Evolutionary conservation across 2,888 invertebrate species (phyloP), one percentile per base, ranked within the genome.

Genomic region (Liposcelis brunnea): DNA sequence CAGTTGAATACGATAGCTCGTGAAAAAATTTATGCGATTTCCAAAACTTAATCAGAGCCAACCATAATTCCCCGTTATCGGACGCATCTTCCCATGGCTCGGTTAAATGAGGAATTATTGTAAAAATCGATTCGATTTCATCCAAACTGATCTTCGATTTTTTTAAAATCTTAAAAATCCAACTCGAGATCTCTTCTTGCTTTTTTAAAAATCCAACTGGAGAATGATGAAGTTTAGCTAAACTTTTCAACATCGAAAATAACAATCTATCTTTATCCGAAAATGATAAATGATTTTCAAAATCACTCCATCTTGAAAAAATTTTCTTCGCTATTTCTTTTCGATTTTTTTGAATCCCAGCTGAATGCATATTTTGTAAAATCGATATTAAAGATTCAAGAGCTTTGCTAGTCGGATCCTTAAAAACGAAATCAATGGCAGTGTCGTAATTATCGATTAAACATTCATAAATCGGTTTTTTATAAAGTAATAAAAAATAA

Each of bases 401-500:
- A 26, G 26, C 4, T 26, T 26, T 26, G 26, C 26, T 49, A 8
- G 57, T 38, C 2, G 54, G 42, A 6, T 51, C 47, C 2, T 54
- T 50, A 2, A 53, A 44, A 1, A 61, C 34, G 7, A 52, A 46
- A 18, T 49, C n/a, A 26, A 61, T 49, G 2, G 57, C 57, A 35
- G 52, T 44, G 26, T 50, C 50, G 5, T 52, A 18, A 11, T 58
- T 50, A 12, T 48, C 51, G 11, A 61, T 45, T 32, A 61, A 50
- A 40, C 55, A 58, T 5, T 49, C 49, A 38, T 57, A 57, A 35
- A 66, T 54, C 1, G 55, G 49, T 7, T 48, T 47, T 43, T 57
- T 58, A 32, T 61, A 65, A 2, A 26, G 4, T 8, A 26, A 26
- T 4, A 26, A 8, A 26, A 26, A 26, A 26, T 26, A 26, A 26